A percentile compares a stretch with the other conserved stretches of the same genome.
phyloP scores from a whole-genome alignment of 30 jellyfish, hydroid and myxozoan genomes.

The Cassiopea andromeda region DNA sequence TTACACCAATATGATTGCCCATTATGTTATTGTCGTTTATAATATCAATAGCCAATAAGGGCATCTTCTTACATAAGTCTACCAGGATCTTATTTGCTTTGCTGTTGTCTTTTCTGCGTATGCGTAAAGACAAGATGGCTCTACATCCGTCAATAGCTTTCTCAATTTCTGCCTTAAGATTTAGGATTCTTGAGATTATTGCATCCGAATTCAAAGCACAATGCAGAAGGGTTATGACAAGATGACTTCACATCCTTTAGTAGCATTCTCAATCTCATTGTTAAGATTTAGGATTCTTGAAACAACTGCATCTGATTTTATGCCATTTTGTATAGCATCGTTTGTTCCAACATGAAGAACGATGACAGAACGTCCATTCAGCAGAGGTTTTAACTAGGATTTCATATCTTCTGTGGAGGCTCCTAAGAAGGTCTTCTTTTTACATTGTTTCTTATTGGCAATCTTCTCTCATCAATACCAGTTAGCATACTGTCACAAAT shows the following conservation, averaged over 20 bases:
- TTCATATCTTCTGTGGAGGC: constrained; percentile 24
- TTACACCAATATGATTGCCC: constrained; percentile 6
- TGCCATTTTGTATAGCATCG: constrained; percentile 19
- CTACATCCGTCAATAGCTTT: constrained; percentile 10
- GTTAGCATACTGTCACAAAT: constrained; percentile 11
- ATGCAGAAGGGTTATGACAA: neutral
- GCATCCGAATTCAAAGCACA: neutral
- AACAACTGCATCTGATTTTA: constrained; percentile 8
- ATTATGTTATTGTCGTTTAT: constrained; percentile 5
- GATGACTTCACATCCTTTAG: constrained; percentile 7
- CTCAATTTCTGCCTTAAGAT: constrained; percentile 16
- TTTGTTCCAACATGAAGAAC: constrained; percentile 8
- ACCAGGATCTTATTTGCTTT: constrained; percentile 15
- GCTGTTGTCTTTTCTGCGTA: constrained; percentile 28
- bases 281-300: constrained; percentile 18
- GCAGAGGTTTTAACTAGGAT: neutral
- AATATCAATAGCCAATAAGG: neutral
- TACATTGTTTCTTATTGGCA: constrained; percentile 2
- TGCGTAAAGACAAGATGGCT: neutral
- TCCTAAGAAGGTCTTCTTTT: constrained; percentile 9
- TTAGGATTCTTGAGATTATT: neutral
- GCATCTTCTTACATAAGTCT: constrained; percentile 1
- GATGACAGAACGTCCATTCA: neutral
- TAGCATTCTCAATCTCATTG: neutral
- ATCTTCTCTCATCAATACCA: constrained; percentile 15